phyloP scores from a whole-genome alignment of 2,888 invertebrate species.

The Cephonodes hylas region DNA sequence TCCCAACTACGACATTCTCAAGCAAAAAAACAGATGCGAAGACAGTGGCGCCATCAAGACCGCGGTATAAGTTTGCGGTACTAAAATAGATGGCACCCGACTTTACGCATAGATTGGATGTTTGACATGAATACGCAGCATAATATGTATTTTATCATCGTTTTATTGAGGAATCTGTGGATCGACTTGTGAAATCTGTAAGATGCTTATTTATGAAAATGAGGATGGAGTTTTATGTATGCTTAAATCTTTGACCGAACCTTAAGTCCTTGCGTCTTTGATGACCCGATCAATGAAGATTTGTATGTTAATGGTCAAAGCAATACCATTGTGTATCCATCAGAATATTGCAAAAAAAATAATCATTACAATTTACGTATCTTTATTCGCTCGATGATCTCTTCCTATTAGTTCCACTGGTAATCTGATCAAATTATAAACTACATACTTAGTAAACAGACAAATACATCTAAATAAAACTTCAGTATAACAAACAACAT shows the following conservation, averaged over 20 bases:
- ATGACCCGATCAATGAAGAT: no score
- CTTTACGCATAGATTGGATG: background rate
- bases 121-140: background rate
- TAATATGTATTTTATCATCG: background rate
- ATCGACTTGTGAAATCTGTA: background rate
- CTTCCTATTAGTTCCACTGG: background rate
- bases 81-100: background rate
- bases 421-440: background rate
- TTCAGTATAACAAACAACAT: background rate
- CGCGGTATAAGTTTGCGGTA: background rate
- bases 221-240: no score
- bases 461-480: background rate
- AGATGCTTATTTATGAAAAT: no score
- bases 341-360: no score
- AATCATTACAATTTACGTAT: no score
- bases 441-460: background rate
- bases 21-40: background rate
- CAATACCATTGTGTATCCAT: no score
- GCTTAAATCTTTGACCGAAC: no score
- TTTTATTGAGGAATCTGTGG: background rate
- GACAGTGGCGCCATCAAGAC: background rate
- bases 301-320: no score
- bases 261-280: no score
- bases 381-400: no score
- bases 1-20: background rate